Evolutionary conservation across 2,797 vertebrate species (phyloP).

Genomic region (Labeo calbasu): DNA sequence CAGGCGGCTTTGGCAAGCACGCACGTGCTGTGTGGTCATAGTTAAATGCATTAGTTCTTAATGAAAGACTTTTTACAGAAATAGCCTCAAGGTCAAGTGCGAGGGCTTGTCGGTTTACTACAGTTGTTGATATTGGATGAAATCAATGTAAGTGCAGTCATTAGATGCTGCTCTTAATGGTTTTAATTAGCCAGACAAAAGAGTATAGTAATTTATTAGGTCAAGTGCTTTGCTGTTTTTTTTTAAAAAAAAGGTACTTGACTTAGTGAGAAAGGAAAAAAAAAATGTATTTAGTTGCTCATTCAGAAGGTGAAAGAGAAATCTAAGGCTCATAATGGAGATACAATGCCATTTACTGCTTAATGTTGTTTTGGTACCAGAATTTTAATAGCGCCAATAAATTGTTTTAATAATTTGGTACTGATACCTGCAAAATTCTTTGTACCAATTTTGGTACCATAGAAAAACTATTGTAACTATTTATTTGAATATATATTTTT

Average conservation of each 20-base stretch:
- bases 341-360: not conserved
- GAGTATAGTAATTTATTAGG: not conserved
- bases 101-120: not conserved
- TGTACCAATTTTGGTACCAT: too few species aligned
- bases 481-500: too few species aligned
- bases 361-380: too few species aligned
- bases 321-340: too few species aligned
- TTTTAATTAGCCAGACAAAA: constrained; percentile 31
- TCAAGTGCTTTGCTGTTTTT: not conserved
- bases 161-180: not conserved
- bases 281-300: not conserved
- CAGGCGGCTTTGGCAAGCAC: not conserved
- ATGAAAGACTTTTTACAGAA: not conserved
- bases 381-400: not conserved
- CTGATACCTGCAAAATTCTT: not conserved
- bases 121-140: constrained; percentile 10
- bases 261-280: not conserved
- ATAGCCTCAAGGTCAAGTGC: constrained; percentile 13
- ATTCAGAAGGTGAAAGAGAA: not conserved
- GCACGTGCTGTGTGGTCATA: not conserved
- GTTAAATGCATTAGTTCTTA: not conserved
- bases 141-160: not conserved
- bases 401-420: not conserved
- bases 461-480: too few species aligned
- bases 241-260: constrained; percentile 9